Base-by-base conservation (phyloP, 2,797 vertebrate species). In the Sphenodon punctatus region DNA sequence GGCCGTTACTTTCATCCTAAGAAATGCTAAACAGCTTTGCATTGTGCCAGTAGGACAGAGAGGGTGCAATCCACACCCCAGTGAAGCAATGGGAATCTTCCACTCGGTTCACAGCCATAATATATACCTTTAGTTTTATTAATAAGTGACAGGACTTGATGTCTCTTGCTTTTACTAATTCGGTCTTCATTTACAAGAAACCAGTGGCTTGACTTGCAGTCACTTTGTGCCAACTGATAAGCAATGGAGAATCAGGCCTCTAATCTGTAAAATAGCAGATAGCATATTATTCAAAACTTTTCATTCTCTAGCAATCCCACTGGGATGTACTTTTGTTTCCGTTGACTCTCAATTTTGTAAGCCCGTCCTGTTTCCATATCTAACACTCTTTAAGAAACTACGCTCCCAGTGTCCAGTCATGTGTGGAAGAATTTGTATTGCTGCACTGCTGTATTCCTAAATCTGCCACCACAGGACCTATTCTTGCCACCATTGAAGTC, bases 1-100 rank as follows among this genome's bases (percentile, higher is more conserved):
- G 45, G 8, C 43, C 63, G 34, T 14, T 48, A n/a, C 78, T 87
- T 78, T 58, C 64, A 58, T 82, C 48, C 25, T 74, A 12, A 87
- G n/a, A 84, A 81, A 58, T 51, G 81, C 10, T 3, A 27, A 72
- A 7, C 20, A 12, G 39, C 60, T 87, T 78, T 19, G 17, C 30
- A 36, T 69, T 46, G 39, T 78, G 22, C 45, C 45, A 20, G 1
- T 3, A 27, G 59, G n/a, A n/a, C n/a, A n/a, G n/a, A n/a, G n/a
- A n/a, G n/a, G n/a, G n/a, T n/a, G n/a, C n/a, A n/a, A n/a, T n/a
- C n/a, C n/a, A n/a, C n/a, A n/a, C n/a, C n/a, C n/a, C n/a, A n/a
- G n/a, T n/a, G n/a, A n/a, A n/a, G n/a, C n/a, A n/a, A n/a, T n/a
- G n/a, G n/a, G n/a, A n/a, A n/a, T n/a, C n/a, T n/a, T n/a, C n/a